These are phyloP conservation scores for Bursaphelenchus okinawaensis DNA, from an alignment of 2,888 invertebrate genomes.

Conservation along the genomic window DNA sequence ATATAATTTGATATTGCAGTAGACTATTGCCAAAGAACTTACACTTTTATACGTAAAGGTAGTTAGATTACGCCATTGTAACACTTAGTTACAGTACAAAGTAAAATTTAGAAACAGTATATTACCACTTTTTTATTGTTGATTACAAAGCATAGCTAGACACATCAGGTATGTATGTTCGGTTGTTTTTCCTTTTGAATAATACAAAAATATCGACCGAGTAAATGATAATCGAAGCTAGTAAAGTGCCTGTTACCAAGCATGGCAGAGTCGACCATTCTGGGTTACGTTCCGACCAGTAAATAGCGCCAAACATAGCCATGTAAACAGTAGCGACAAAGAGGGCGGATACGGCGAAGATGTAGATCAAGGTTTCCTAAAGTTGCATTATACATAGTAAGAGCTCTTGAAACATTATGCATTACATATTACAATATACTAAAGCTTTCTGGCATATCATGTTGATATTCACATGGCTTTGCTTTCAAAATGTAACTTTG, in stretches of 20 bases:
- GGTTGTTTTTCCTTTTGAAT: constrained; percentile 5
- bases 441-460: too few relatives aligned
- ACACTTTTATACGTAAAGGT: too few relatives aligned
- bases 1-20: too few relatives aligned
- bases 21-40: too few relatives aligned
- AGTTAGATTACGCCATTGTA: too few relatives aligned
- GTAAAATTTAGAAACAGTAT: too few relatives aligned
- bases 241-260: constrained; percentile 34
- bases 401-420: too few relatives aligned
- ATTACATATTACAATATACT: too few relatives aligned
- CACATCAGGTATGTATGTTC: constrained; percentile 16
- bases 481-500: too few relatives aligned
- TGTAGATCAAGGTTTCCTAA: constrained; percentile 13
- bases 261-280: constrained; percentile 42
- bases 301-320: constrained; percentile 37
- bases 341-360: constrained; percentile 27
- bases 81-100: too few relatives aligned
- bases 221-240: constrained; percentile 1
- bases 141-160: constrained; percentile 9
- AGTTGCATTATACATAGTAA: not conserved
- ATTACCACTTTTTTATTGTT: too few relatives aligned
- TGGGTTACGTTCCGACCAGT: constrained; percentile 46
- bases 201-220: constrained; percentile 12
- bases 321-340: constrained; percentile 36
- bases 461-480: too few relatives aligned